Evolutionary conservation across 2,888 invertebrate genomes (phyloP).

Genomic region (Tortrix viridana): DNA sequence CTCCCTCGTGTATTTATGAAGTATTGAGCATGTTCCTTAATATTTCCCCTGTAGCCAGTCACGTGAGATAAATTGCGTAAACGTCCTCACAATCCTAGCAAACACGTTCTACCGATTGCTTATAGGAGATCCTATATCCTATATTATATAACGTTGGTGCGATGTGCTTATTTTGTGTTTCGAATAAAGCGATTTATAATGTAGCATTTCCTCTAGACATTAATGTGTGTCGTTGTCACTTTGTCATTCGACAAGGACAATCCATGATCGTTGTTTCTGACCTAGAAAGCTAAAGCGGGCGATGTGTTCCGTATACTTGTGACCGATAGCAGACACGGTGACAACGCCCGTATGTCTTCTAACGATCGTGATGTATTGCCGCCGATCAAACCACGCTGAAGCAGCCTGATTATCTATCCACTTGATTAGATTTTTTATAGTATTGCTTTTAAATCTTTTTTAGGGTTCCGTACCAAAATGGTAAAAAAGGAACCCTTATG

Average conservation of each 20-base stretch:
- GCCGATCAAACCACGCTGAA: constrained; percentile 61
- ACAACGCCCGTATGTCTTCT: constrained; percentile 66
- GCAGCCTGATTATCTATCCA: constrained; percentile 50
- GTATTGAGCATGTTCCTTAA: constrained; percentile 17
- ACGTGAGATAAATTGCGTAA: constrained; percentile 45
- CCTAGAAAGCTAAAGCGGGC: constrained; percentile 28
- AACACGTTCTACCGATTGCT: constrained; percentile 15
- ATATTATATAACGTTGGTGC: constrained; percentile 1
- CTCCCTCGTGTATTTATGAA: constrained; percentile 51
- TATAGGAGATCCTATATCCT: constrained; percentile 12
- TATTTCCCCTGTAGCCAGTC: constrained; percentile 44
- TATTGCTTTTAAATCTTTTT: too few relatives aligned
- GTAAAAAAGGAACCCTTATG: too few relatives aligned
- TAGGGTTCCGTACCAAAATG: too few relatives aligned
- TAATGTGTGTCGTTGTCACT: constrained; percentile 7
- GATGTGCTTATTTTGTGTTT: not conserved
- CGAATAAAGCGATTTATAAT: constrained; percentile 5
- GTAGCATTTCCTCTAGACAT: constrained; percentile 8
- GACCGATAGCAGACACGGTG: constrained; percentile 54
- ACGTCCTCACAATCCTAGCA: constrained; percentile 12
- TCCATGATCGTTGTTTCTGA: constrained; percentile 11
- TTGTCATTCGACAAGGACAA: constrained; percentile 8
- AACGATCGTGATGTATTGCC: constrained; percentile 63
- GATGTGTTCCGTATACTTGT: constrained; percentile 52
- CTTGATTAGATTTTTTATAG: too few relatives aligned